Evolutionary conservation across 2,888 invertebrate genomes (phyloP), one percentile per base, ranked within the genome.

Genomic region (Drosophila imparisetae): DNA sequence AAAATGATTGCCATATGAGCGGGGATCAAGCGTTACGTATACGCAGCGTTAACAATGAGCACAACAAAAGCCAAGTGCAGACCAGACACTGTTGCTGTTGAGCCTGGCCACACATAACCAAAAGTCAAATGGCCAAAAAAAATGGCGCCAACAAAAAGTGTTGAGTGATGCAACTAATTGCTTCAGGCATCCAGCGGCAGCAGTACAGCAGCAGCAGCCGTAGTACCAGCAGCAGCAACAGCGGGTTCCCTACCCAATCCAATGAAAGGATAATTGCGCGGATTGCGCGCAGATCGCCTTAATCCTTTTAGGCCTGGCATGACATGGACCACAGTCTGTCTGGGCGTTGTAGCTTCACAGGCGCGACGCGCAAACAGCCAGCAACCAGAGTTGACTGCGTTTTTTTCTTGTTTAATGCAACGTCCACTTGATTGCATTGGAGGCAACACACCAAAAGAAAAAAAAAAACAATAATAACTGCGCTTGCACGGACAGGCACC

Each of bases 281-380:
- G 86, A 89, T 88, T 88, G 90, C 90, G 79, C 90, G 80, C 90
- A 90, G 90, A 89, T 90, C 89, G 90, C 90, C 90, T 90, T 90
- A 89, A 89, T 89, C 89, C 90, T 86, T 89, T 89, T 89, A 89
- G 86, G 83, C 83, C 80, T 62, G 59, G 48, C 69, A 57, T 78
- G 72, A 60, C 80, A 73, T 50, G 76, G 64, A 59, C 63, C 27
- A 27, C 70, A 45, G 59, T 49, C 60, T 36, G 67, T 53, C 27
- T 57, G 48, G 24, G 73, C 48, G 48, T 60, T 66, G 72, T 78
- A 67, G 65, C 68, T 62, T 66, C 66, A 53, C 68, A 57, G 69
- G 66, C 76, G 63, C 68, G 70, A 64, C 76, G 49, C 61, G 72
- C 72, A 78, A 72, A 76, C 57, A 71, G 54, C 72, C 67, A 69